A percentile compares a stretch with the other conserved stretches of the same genome.
Evolutionary conservation across 2,113 vertebrate genomes (phyloP).

Genomic region (Nycticebus coucang): DNA sequence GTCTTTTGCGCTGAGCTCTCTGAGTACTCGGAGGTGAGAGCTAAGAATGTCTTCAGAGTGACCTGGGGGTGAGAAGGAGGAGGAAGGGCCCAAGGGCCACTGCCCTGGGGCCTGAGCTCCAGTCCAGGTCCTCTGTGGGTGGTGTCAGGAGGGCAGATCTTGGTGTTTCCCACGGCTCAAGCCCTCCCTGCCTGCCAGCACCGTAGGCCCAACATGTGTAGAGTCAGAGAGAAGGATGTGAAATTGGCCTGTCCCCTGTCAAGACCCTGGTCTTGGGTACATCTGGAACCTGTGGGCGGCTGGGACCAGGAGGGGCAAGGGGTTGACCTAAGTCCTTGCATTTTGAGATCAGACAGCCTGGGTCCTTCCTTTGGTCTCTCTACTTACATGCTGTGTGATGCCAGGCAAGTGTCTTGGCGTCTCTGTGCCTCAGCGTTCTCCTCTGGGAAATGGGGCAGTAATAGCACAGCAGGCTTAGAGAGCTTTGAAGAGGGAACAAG

Average conservation of each 20-base stretch:
- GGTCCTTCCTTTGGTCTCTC: too few relatives aligned
- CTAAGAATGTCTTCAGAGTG: not conserved
- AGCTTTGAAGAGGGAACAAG: not conserved
- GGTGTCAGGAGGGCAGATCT: accelerated
- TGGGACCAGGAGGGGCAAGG: not conserved
- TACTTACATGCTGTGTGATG: not conserved
- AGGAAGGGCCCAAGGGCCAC: accelerated
- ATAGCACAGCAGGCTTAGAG: accelerated
- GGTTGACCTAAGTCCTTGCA: too few relatives aligned
- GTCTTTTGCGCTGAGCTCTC: not conserved
- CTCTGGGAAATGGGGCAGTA: not conserved
- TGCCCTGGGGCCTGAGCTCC: not conserved
- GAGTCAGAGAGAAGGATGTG: not conserved
- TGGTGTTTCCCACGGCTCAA: accelerated
- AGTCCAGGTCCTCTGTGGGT: accelerated
- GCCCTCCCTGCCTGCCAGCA: not conserved
- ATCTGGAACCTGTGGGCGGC: accelerated
- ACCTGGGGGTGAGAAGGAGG: too few relatives aligned
- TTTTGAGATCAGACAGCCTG: not conserved
- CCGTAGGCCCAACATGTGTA: accelerated
- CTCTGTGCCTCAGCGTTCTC: not conserved
- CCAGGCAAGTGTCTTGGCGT: not conserved
- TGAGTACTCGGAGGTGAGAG: not conserved
- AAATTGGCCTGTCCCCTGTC: accelerated
- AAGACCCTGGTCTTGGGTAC: not conserved